Conservation (phyloP, 2,113 vertebrate genomes). For the Callopanchax toddi region DNA sequence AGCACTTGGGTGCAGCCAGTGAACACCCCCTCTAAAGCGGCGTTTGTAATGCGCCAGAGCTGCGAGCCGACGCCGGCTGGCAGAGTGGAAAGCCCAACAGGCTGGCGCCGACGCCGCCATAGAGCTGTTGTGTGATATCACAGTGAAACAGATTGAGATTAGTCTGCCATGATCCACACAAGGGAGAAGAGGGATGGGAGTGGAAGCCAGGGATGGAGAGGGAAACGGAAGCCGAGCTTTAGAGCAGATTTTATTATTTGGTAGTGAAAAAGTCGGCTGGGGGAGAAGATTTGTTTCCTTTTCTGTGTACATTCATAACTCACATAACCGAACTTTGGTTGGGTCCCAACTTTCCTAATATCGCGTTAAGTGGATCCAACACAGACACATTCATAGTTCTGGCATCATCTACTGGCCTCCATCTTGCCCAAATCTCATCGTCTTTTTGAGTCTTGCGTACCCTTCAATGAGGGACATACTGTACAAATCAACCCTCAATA, state of each 20-base stretch:
- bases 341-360: slow-evolving; percentile 1
- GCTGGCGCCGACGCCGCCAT: slow-evolving; percentile 53
- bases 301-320: slow-evolving; percentile 12
- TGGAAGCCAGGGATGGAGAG: slow-evolving; percentile 21
- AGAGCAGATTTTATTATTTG: slow-evolving; percentile 32
- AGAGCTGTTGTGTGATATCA: slow-evolving; percentile 72
- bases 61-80: slow-evolving; percentile 33
- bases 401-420: slow-evolving; percentile 15
- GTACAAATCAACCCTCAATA: too few species aligned
- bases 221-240: slow-evolving; percentile 24
- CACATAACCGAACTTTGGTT: slow-evolving; percentile 21
- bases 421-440: neutral
- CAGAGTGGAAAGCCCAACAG: slow-evolving; percentile 49
- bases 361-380: slow-evolving; percentile 23
- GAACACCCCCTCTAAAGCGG: slow-evolving; percentile 41
- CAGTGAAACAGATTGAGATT: slow-evolving; percentile 79
- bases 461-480: too few species aligned
- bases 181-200: slow-evolving; percentile 44
- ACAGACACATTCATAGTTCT: neutral
- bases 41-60: slow-evolving; percentile 13
- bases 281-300: slow-evolving; percentile 20
- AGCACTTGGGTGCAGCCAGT: slow-evolving; percentile 32
- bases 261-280: slow-evolving; percentile 22
- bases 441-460: too few species aligned
- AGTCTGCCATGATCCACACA: slow-evolving; percentile 66